A percentile compares a stretch with the other conserved stretches of the same genome.
Conservation (phyloP, 2,797 vertebrate species). For the Parauchenoglanis punctatus region DNA sequence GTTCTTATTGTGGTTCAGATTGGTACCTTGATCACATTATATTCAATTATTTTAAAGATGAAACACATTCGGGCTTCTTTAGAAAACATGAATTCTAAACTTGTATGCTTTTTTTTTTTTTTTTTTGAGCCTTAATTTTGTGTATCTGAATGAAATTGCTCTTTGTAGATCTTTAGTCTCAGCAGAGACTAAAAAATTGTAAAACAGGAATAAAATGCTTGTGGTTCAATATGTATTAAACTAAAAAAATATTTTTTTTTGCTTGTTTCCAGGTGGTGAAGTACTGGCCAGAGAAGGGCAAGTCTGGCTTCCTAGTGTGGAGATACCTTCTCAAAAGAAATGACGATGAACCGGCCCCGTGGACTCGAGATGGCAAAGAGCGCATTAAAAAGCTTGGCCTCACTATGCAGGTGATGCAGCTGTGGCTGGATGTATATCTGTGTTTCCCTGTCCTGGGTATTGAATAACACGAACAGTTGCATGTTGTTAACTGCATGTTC, state of each 20-base stretch:
- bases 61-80: no score
- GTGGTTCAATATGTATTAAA: not conserved
- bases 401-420: constrained; percentile 86
- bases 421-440: no score
- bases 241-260: no score
- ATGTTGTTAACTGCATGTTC: not conserved
- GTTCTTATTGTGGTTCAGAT: not conserved
- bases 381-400: constrained; percentile 91
- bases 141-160: not conserved
- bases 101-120: not conserved
- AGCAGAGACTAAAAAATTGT: not conserved
- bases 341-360: constrained; percentile 91
- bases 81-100: not conserved
- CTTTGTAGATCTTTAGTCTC: not conserved
- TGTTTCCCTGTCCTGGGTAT: not conserved
- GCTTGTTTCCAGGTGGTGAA: constrained; percentile 82
- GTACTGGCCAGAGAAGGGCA: constrained; percentile 96
- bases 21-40: not conserved
- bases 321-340: constrained; percentile 90
- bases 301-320: constrained; percentile 97
- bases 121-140: not conserved
- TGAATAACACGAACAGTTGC: no score
- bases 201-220: not conserved
- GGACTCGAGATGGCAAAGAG: constrained; percentile 94
- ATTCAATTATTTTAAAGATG: not conserved